Evolutionary conservation across 2,888 invertebrate genomes (phyloP).

Genomic region (Electrophaes corylata): DNA sequence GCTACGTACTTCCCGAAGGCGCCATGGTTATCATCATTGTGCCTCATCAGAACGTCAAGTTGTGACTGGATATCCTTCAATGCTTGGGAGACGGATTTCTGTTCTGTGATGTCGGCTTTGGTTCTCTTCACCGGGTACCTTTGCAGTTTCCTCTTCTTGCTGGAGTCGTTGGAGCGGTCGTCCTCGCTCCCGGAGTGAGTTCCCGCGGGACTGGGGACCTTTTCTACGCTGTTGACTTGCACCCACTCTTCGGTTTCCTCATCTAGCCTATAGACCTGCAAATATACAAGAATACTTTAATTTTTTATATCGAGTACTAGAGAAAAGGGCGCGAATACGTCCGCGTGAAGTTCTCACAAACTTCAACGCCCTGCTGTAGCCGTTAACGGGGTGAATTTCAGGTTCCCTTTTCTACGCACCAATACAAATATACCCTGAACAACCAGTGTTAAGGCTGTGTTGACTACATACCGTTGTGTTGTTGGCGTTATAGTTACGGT

Average conservation of each 20-base stretch:
- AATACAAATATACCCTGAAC: too few relatives aligned
- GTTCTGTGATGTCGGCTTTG: background rate
- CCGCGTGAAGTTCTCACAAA: too few relatives aligned
- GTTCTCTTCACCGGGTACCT: background rate
- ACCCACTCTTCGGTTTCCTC: slow-evolving; percentile 25
- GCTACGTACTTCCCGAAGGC: slow-evolving; percentile 58
- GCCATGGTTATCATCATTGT: slow-evolving; percentile 49
- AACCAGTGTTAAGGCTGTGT: too few relatives aligned
- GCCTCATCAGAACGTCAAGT: slow-evolving; percentile 15
- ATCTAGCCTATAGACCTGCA: slow-evolving; percentile 14
- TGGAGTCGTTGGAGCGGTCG: slow-evolving; percentile 4
- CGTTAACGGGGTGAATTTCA: too few relatives aligned
- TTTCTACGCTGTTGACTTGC: slow-evolving; percentile 12
- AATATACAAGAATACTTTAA: background rate
- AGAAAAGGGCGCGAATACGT: too few relatives aligned
- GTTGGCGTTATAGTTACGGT: too few relatives aligned
- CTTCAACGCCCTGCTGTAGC: too few relatives aligned
- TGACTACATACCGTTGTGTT: too few relatives aligned
- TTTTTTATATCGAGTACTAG: too few relatives aligned
- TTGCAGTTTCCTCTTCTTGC: background rate
- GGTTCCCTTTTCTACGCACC: too few relatives aligned
- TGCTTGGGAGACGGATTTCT: background rate
- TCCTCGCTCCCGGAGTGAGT: slow-evolving; percentile 16
- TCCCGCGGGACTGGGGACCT: slow-evolving; percentile 1
- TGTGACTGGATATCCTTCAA: slow-evolving; percentile 14